Percentiles rank a stretch among this genome's conserved stretches.
Conservation (phyloP, 2,797 vertebrate species). For the Scolopax bukidnonensis region DNA sequence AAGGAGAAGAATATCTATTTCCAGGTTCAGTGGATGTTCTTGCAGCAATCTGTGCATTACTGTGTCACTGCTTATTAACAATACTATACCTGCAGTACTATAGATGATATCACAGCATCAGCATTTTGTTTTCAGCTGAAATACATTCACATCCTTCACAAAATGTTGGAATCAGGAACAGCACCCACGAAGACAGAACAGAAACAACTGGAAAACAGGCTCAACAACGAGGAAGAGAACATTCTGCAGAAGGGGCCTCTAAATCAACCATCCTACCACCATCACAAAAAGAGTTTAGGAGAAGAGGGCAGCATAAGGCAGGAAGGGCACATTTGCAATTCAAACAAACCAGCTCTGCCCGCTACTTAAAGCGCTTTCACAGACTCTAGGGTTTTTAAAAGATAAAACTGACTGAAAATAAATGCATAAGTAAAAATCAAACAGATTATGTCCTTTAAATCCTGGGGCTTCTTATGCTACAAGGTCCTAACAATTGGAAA, state of each 20-base stretch:
- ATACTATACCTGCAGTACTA: not conserved
- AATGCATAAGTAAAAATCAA: not conserved
- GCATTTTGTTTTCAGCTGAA: not conserved
- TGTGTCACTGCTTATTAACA: not conserved
- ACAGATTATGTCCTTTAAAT: not conserved
- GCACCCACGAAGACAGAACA: not conserved
- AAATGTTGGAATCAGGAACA: not conserved
- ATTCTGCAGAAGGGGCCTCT: not conserved
- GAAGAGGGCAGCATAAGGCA: not conserved
- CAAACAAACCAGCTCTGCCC: not conserved
- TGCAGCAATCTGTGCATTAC: not conserved
- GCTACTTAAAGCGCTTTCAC: not conserved
- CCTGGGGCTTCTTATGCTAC: not conserved
- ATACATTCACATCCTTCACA: not conserved
- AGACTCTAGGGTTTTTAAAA: not conserved
- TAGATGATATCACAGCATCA: not conserved
- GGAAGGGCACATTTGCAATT: not conserved
- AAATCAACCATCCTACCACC: not conserved
- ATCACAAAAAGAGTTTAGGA: not conserved
- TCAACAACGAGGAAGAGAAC: not conserved
- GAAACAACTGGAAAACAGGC: not conserved
- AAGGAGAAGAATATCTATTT: not conserved
- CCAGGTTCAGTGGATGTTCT: not conserved
- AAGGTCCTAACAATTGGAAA: not conserved
- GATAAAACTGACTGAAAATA: not conserved